Percentiles rank a stretch among this genome's conserved stretches.
Conservation (phyloP, 2,797 vertebrate species). For the Manis javanica region DNA sequence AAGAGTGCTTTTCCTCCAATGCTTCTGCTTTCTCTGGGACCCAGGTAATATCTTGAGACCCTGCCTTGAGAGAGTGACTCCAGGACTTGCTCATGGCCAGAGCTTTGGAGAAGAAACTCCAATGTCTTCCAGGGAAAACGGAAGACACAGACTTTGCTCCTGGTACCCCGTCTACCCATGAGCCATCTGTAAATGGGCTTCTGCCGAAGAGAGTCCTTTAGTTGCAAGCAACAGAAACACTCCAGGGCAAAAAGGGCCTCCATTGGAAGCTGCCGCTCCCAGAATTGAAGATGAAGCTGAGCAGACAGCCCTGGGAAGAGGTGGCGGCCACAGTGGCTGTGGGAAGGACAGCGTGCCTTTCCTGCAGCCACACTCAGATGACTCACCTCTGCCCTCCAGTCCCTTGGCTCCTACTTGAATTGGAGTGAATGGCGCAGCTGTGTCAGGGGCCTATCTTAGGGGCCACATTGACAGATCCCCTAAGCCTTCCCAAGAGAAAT, state of each 20-base stretch:
- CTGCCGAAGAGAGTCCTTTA: not conserved
- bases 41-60: not conserved
- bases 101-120: not conserved
- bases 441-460: not conserved
- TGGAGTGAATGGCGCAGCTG: not conserved
- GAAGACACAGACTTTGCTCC: not conserved
- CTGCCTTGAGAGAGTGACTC: not conserved
- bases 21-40: not conserved
- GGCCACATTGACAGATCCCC: not conserved
- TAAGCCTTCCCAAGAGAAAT: not conserved
- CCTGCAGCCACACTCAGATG: not conserved
- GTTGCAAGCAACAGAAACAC: not conserved
- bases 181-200: not conserved
- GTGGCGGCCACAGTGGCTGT: not conserved
- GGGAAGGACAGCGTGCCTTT: not conserved
- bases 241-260: not conserved
- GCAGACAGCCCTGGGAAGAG: not conserved
- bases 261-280: not conserved
- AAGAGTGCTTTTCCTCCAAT: not conserved
- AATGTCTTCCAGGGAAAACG: not conserved
- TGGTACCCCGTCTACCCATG: rapidly evolving
- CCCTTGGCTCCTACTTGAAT: not conserved
- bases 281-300: not conserved
- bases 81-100: not conserved
- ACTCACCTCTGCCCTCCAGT: not conserved